A percentile compares a stretch with the other conserved stretches of the same genome.
These are phyloP conservation scores for Muntiacus muntjak DNA, from an alignment of 2,113 vertebrate species.

Conservation along the genomic window DNA sequence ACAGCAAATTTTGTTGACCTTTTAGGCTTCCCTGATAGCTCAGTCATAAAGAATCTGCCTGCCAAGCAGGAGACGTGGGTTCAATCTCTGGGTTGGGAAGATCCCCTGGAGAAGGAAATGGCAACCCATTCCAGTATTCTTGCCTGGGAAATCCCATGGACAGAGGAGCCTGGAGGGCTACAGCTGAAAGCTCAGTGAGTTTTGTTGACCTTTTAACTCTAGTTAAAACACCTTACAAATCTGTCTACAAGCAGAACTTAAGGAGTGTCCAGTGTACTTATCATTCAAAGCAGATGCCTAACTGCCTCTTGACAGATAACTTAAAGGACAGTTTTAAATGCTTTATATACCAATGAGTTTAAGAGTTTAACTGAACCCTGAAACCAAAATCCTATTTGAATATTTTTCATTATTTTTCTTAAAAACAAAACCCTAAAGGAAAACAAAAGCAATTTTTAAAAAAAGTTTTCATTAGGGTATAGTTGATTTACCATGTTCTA, in stretches of 20 bases:
- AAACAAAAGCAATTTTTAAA: not conserved
- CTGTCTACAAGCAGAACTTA: not conserved
- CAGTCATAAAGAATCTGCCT: not conserved
- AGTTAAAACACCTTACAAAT: not conserved
- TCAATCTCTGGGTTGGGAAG: not conserved
- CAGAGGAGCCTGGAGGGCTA: not conserved
- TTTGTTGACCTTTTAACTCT: not conserved
- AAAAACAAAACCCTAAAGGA: not conserved
- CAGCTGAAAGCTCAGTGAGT: not conserved
- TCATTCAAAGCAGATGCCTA: not conserved
- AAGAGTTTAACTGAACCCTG: not conserved
- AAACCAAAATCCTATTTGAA: not conserved
- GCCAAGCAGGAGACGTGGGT: not conserved
- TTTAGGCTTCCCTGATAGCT: not conserved
- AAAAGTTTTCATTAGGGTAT: not conserved
- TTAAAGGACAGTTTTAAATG: not conserved
- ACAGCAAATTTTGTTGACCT: not conserved
- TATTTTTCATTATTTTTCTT: not conserved
- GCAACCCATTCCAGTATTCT: not conserved
- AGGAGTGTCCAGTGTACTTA: not conserved
- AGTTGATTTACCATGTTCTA: not conserved
- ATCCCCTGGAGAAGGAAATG: not conserved
- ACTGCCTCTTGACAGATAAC: not conserved
- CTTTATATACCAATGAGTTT: not conserved
- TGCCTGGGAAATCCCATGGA: not conserved